These are phyloP conservation scores for Hyles vespertilio DNA, from an alignment of 1,140 invertebrate genomes.

Conservation along the genomic window DNA sequence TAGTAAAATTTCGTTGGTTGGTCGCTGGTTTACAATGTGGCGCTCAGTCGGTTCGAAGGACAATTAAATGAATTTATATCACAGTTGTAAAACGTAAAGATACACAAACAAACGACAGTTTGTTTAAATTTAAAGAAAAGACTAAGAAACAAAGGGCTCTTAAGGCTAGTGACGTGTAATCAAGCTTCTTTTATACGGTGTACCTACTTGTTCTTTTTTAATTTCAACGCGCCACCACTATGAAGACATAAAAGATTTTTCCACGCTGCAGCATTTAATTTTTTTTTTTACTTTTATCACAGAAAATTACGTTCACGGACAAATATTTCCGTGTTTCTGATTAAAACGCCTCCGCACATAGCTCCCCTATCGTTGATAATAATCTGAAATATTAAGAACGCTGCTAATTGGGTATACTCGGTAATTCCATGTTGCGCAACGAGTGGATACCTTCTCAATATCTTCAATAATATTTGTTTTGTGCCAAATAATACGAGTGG, in stretches of 20 bases:
- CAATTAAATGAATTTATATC: not conserved
- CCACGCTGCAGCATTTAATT: constrained; percentile 3
- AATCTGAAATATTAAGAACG: too few relatives aligned
- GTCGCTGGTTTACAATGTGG: too few relatives aligned
- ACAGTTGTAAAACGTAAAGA: not conserved
- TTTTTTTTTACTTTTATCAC: constrained; percentile 15
- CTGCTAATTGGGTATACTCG: too few relatives aligned
- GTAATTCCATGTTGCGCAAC: too few relatives aligned
- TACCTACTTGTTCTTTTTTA: constrained; percentile 36
- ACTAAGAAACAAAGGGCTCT: constrained; percentile 43
- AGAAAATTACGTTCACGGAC: not conserved
- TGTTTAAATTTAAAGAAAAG: constrained; percentile 28
- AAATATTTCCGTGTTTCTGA: not conserved
- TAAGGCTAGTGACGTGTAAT: constrained; percentile 51
- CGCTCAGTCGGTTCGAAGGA: too few relatives aligned
- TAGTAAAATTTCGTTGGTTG: too few relatives aligned
- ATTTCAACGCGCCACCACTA: constrained; percentile 29
- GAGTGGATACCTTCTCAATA: too few relatives aligned
- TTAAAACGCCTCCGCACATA: not conserved
- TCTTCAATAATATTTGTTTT: too few relatives aligned
- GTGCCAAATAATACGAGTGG: too few relatives aligned
- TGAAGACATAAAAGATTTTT: constrained; percentile 18
- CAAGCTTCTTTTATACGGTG: constrained; percentile 45
- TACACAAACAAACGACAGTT: constrained; percentile 2
- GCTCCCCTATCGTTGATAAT: not conserved